These are phyloP conservation scores for Carassius gibelio DNA, from an alignment of 2,113 vertebrate genomes.

Conservation along the genomic window DNA sequence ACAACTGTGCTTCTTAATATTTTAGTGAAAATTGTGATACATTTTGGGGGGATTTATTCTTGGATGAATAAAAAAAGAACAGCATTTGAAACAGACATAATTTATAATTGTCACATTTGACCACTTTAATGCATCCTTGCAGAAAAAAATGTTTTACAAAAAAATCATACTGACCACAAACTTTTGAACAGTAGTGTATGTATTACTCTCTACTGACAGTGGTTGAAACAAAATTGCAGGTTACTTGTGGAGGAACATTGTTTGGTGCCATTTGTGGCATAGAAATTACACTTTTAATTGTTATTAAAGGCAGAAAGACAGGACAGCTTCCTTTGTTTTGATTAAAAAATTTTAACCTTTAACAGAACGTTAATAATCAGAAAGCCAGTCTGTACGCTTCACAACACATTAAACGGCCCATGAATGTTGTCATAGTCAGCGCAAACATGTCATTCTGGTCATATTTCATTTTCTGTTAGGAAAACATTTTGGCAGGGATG, in stretches of 20 bases:
- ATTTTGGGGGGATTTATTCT: neutral
- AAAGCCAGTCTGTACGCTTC: too few relatives aligned
- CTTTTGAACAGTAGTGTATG: neutral
- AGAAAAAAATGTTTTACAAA: too few relatives aligned
- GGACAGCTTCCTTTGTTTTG: neutral
- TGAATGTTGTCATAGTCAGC: too few relatives aligned
- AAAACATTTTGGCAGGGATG: slow-evolving; percentile 47
- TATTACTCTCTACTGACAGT: neutral
- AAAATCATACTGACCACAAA: neutral
- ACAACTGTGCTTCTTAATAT: neutral
- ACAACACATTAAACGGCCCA: too few relatives aligned
- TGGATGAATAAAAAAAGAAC: neutral
- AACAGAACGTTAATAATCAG: too few relatives aligned
- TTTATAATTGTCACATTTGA: too few relatives aligned
- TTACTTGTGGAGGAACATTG: neutral
- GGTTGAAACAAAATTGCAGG: neutral
- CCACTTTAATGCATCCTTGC: too few relatives aligned
- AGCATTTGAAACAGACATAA: neutral
- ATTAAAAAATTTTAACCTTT: neutral
- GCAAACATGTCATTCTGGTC: neutral
- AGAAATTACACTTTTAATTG: neutral
- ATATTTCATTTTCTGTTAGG: slow-evolving; percentile 36
- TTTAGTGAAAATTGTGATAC: too few relatives aligned
- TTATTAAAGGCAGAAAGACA: neutral
- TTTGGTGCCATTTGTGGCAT: neutral